Conservation (phyloP, 2,797 vertebrate species). For the Alfaro cultratus region DNA sequence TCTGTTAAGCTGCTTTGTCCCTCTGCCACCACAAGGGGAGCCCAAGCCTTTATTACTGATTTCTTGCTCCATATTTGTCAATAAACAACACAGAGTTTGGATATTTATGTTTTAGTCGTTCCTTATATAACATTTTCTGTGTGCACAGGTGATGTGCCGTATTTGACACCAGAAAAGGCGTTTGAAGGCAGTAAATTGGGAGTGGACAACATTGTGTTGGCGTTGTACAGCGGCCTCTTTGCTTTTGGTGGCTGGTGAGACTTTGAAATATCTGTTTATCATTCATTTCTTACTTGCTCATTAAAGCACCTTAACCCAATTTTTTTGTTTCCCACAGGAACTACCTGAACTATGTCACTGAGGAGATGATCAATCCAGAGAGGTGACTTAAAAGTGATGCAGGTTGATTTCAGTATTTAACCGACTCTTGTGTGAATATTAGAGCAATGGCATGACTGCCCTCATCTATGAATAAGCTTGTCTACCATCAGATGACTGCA, state of each 20-base stretch:
- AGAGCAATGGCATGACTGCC: constrained; percentile 22
- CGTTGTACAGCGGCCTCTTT: constrained; percentile 96
- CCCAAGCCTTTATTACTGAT: background rate
- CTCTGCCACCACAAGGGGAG: background rate
- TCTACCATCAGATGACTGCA: constrained; percentile 26
- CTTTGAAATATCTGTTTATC: background rate
- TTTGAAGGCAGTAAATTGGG: constrained; percentile 88
- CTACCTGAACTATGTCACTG: constrained; percentile 98
- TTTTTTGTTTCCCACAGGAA: constrained; percentile 83
- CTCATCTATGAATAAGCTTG: constrained; percentile 22
- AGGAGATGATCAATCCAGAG: constrained; percentile 99
- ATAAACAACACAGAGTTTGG: constrained; percentile 1
- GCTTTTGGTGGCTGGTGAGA: constrained; percentile 97
- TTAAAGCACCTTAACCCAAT: background rate
- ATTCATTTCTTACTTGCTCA: background rate
- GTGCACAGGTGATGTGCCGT: constrained; percentile 83
- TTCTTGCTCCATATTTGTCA: background rate
- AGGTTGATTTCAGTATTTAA: constrained; percentile 54
- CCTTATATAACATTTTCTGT: background rate
- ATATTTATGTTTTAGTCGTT: background rate
- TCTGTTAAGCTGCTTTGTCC: background rate
- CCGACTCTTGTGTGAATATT: constrained; percentile 43
- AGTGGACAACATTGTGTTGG: constrained; percentile 92
- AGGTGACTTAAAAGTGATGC: constrained; percentile 81
- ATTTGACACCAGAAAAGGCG: constrained; percentile 82